Evolutionary conservation across 2,797 vertebrate species (phyloP), one percentile per base, ranked within the genome.

Genomic region (Anguilla anguilla): DNA sequence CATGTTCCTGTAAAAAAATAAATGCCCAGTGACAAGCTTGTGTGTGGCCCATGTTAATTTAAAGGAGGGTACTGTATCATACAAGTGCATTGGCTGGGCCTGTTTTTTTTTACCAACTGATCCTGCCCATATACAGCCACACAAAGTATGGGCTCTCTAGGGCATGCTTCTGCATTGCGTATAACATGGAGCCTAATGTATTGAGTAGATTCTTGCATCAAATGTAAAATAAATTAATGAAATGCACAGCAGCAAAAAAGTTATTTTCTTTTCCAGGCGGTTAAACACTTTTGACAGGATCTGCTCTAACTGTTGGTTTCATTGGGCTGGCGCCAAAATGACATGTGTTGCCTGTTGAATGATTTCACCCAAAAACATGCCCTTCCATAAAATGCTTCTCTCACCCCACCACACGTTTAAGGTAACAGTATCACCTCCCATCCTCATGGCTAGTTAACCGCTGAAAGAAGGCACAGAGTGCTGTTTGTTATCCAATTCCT

Each of bases 401-500:
- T 83, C 19, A 39, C 28, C 43, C 89, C 39, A 43, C 77, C 79
- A 55, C 43, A 83, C 43, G 28, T 87, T 83, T 86, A 86, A 61
- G 83, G 84, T 85, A 35, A 87, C 89, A 43, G 61, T 88, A 85
- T 90, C 89, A 19, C 28, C 39, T 77, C 49, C 31, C 13, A 43
- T 43, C 53, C 57, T 1, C 55, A 13, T 13, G 17, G 22, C 25
- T 67, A 59, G 6, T 10, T 19, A 53, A 7, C 57, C 22, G 15
- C 35, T 46, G 72, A 53, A 82, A 43, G 39, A 86, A 88, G 77
- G n/a, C 88, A 67, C 49, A 90, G 86, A 89, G 91, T 88, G 90
- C 39, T 28, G 86, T 85, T 89, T 90, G 64, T 85, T 86, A 46
- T 10, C 1, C 72, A 93, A 94, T 90, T 89, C 91, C 86, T 91